Percentiles rank a stretch among this genome's conserved stretches.
Conservation (phyloP, 2,888 invertebrate species). For the Xestia sexstrigata region DNA sequence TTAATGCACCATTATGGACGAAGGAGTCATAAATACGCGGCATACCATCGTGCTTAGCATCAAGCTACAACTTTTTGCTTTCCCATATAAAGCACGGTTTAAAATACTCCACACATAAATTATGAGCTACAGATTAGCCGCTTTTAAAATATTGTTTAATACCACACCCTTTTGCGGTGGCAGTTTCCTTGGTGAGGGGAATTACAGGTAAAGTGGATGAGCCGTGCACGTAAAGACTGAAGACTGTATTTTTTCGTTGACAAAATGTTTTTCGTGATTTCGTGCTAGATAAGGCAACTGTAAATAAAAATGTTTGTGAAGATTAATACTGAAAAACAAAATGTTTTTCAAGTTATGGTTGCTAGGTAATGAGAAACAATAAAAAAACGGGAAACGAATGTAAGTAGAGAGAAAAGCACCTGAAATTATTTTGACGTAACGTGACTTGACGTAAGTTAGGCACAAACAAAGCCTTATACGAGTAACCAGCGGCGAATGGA, state of each 20-base stretch:
- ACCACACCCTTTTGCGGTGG: slow-evolving; percentile 43
- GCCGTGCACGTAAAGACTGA: neutral
- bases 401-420: no score
- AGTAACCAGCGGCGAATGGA: no score
- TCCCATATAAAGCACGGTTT: slow-evolving; percentile 54
- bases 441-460: no score
- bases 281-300: neutral
- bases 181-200: slow-evolving; percentile 33
- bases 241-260: neutral
- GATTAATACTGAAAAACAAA: neutral
- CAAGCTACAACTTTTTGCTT: slow-evolving; percentile 59
- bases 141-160: slow-evolving; percentile 63
- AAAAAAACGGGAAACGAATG: no score
- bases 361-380: no score
- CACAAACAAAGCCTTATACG: no score
- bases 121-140: slow-evolving; percentile 60
- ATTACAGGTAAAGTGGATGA: slow-evolving; percentile 23
- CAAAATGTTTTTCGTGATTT: neutral
- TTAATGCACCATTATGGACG: slow-evolving; percentile 58
- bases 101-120: slow-evolving; percentile 57
- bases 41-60: slow-evolving; percentile 28
- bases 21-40: slow-evolving; percentile 48
- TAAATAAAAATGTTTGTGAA: neutral
- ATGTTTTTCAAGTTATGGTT: neutral
- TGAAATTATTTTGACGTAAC: no score